These are phyloP conservation scores for Anas bahamensis DNA, from an alignment of 2,797 vertebrate species.

Conservation along the genomic window DNA sequence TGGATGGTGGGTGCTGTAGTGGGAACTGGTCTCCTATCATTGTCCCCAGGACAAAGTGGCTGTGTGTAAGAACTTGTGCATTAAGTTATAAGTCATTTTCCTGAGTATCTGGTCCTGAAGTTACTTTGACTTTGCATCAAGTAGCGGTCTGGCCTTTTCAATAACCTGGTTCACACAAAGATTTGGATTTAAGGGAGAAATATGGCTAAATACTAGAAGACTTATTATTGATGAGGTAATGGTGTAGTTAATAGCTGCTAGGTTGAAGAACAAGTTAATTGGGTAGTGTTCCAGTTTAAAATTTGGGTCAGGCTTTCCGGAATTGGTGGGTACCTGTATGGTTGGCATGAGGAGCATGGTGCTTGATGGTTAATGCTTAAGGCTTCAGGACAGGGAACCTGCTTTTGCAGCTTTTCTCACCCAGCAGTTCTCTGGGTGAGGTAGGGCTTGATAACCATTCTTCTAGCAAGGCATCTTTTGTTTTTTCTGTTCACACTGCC, in stretches of 20 bases:
- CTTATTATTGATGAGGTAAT: too few species aligned
- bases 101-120: not conserved
- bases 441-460: not conserved
- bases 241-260: not conserved
- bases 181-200: not conserved
- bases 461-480: not conserved
- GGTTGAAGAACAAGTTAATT: not conserved
- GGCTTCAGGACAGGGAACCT: not conserved
- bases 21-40: not conserved
- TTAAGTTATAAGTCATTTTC: not conserved
- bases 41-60: not conserved
- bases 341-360: not conserved
- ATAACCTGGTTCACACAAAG: not conserved
- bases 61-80: rapidly evolving
- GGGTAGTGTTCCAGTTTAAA: not conserved
- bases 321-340: not conserved
- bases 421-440: not conserved
- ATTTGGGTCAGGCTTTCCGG: not conserved
- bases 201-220: not conserved
- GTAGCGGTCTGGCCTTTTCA: not conserved
- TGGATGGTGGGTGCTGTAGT: not conserved
- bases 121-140: not conserved
- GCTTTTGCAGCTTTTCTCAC: not conserved
- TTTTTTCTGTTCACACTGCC: not conserved
- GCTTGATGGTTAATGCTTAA: not conserved